Conservation (phyloP, 2,888 invertebrate genomes). For the Cabera pusaria region DNA sequence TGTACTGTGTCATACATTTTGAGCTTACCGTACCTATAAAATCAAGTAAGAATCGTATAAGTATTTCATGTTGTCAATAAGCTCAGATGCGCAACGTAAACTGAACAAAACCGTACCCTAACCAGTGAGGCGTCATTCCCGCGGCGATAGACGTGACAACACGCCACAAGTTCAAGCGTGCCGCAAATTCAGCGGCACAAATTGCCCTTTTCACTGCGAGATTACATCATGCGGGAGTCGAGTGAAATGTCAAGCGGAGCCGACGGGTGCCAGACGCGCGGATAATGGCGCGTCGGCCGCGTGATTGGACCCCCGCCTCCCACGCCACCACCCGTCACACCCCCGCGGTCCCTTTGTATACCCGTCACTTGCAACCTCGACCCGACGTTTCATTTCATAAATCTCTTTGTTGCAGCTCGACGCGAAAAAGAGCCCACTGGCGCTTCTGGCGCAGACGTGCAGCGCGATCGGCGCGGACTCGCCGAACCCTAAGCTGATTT, state of each 20-base stretch:
- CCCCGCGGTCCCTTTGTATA: conserved; percentile 73
- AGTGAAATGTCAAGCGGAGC: conserved; percentile 84
- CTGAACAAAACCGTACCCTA: conserved; percentile 40
- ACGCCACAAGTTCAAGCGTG: conserved; percentile 74
- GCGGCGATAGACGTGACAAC: conserved; percentile 77
- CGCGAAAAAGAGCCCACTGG: conserved; percentile 98
- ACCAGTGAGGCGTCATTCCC: conserved; percentile 38
- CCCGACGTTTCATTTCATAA: conserved; percentile 80
- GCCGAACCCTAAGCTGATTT: conserved; percentile 89
- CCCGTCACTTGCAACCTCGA: conserved; percentile 77
- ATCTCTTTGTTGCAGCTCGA: conserved; percentile 93
- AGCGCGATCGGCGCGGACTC: conserved; percentile 97
- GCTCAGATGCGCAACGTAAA: conserved; percentile 27
- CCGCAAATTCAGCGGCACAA: conserved; percentile 83
- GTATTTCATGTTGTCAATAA: conserved; percentile 34
- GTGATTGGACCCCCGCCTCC: conserved; percentile 76
- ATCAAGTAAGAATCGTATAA: conserved; percentile 38
- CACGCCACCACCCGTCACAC: conserved; percentile 46
- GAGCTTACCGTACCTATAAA: background rate
- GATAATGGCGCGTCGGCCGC: conserved; percentile 83
- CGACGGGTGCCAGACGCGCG: conserved; percentile 83
- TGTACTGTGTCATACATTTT: too few species aligned
- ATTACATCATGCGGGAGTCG: conserved; percentile 83
- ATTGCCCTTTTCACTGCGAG: conserved; percentile 84
- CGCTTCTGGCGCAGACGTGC: conserved; percentile 97